A percentile compares a stretch with the other conserved stretches of the same genome.
Evolutionary conservation across 37 sponge, comb jelly and placozoan genomes (phyloP).

Genomic region (Amphimedon queenslandica): DNA sequence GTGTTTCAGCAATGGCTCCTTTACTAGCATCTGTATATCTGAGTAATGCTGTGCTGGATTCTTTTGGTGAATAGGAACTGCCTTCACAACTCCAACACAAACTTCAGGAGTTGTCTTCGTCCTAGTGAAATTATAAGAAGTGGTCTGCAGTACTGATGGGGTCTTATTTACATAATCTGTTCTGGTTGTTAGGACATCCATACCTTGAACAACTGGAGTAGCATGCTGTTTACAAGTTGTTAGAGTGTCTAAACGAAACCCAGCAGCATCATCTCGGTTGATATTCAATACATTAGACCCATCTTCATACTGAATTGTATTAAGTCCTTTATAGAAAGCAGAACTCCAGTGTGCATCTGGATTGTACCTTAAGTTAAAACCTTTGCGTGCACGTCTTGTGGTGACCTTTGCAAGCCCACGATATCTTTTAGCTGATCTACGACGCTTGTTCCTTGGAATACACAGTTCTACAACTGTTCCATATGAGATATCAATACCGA

Average conservation of each 20-base stretch:
- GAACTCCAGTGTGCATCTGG: constrained; percentile 40
- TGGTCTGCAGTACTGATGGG: constrained; percentile 39
- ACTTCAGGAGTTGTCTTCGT: constrained; percentile 17
- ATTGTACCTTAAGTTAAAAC: constrained; percentile 25
- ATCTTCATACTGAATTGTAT: constrained; percentile 27
- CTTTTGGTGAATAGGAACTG: constrained; percentile 5
- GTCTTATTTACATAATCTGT: constrained; percentile 51
- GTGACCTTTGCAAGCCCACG: constrained; percentile 34
- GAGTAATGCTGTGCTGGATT: no score
- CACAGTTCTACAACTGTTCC: constrained; percentile 48
- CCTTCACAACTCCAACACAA: constrained; percentile 43
- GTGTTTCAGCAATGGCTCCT: no score
- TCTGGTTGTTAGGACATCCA: constrained; percentile 11
- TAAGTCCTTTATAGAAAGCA: constrained; percentile 19
- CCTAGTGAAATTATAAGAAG: constrained; percentile 42
- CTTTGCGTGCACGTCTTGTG: constrained; percentile 23
- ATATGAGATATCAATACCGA: constrained; percentile 11
- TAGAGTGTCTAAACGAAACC: constrained; percentile 46
- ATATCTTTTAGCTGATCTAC: constrained; percentile 19
- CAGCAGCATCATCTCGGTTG: constrained; percentile 58
- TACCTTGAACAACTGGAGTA: constrained; percentile 26
- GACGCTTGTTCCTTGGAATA: constrained; percentile 34
- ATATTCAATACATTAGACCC: constrained; percentile 27
- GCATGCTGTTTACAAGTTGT: constrained; percentile 28
- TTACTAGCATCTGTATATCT: no score